Evolutionary conservation across 2,888 invertebrate species (phyloP).

Genomic region (Choreutis nemorana): DNA sequence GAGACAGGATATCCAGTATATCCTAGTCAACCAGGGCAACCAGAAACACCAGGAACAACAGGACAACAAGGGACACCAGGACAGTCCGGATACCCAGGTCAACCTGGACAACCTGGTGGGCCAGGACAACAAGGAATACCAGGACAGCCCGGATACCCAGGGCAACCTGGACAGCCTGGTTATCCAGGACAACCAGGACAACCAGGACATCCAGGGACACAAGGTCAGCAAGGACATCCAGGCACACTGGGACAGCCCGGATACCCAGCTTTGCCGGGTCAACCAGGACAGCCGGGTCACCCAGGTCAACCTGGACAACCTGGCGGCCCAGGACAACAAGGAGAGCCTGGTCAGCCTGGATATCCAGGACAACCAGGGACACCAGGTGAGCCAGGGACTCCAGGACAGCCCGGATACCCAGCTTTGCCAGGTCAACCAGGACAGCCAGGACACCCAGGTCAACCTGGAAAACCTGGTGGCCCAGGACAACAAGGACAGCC

Average conservation of each 20-base stretch:
- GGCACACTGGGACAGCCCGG: constrained; percentile 3
- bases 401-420: constrained; percentile 11
- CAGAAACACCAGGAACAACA: constrained; percentile 13
- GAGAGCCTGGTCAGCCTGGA: constrained; percentile 21
- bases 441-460: constrained; percentile 10
- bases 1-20: constrained; percentile 29
- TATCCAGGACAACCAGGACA: constrained; percentile 16
- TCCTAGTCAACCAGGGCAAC: constrained; percentile 15
- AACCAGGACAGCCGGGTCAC: constrained; percentile 1
- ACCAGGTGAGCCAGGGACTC: constrained; percentile 22
- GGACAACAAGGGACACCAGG: constrained; percentile 14
- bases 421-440: constrained; percentile 12
- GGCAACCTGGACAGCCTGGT: constrained; percentile 15
- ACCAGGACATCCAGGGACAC: constrained; percentile 8
- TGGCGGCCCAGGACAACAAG: constrained; percentile 6
- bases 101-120: constrained; percentile 13
- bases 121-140: constrained; percentile 13
- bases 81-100: constrained; percentile 11
- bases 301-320: constrained; percentile 5
- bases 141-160: constrained; percentile 14
- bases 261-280: constrained; percentile 3
- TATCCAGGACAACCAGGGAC: constrained; percentile 24
- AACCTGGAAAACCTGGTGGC: constrained; percentile 19
- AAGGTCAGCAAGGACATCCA: constrained; percentile 4
- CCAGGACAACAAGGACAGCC: constrained; percentile 4